Percentiles rank a stretch among this genome's conserved stretches.
Evolutionary conservation across 1,140 invertebrate species (phyloP).

Genomic region (Harlomillsia oculata): DNA sequence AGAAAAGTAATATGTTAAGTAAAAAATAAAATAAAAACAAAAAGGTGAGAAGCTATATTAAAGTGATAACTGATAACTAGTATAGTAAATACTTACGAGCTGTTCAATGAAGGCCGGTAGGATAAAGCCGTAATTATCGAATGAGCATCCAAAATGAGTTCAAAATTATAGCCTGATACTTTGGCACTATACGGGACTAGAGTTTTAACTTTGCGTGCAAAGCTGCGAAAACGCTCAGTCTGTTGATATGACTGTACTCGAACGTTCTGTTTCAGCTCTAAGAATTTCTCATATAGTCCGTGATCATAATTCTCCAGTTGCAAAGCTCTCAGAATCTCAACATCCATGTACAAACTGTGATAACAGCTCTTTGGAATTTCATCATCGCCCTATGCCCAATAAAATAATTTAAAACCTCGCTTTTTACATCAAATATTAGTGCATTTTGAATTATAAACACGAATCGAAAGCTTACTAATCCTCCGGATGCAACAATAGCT

Average conservation of each 20-base stretch:
- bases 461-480: constrained; percentile 11
- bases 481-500: constrained; percentile 7
- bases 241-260: constrained; percentile 21
- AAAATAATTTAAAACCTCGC: not conserved
- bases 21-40: not conserved
- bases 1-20: constrained; percentile 10
- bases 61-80: not conserved
- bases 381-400: constrained; percentile 7
- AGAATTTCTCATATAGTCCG: constrained; percentile 16
- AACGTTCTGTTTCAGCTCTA: constrained; percentile 17
- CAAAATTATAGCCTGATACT: constrained; percentile 25
- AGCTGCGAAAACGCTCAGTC: constrained; percentile 10
- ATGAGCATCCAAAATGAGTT: constrained; percentile 30
- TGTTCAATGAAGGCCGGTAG: constrained; percentile 25
- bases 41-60: not conserved
- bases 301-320: constrained; percentile 14
- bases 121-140: constrained; percentile 30
- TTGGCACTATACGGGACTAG: constrained; percentile 29
- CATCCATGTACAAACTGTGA: constrained; percentile 31
- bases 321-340: constrained; percentile 33
- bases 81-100: constrained; percentile 20
- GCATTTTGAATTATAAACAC: not conserved
- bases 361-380: constrained; percentile 19
- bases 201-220: constrained; percentile 11
- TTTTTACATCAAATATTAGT: not conserved